Conservation (phyloP, 2,888 invertebrate species). For the Hermaeophaga mercurialis region DNA sequence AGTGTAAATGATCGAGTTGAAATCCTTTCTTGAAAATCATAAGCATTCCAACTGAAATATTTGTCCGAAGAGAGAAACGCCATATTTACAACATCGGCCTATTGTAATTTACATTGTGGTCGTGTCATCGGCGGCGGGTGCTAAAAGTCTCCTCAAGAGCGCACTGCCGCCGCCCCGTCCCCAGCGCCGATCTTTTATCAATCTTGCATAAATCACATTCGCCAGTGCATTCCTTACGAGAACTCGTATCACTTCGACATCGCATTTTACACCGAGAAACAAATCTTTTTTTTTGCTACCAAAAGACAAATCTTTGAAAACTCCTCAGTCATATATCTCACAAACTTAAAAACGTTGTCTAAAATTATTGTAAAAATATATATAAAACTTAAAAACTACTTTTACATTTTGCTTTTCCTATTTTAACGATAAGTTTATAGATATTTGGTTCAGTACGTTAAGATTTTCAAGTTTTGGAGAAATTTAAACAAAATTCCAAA, state of each 20-base stretch:
- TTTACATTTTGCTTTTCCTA: no score
- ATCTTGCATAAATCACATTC: conserved; percentile 54
- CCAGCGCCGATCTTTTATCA: conserved; percentile 55
- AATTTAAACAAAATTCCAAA: no score
- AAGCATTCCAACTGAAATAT: conserved; percentile 5
- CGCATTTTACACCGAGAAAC: conserved; percentile 33
- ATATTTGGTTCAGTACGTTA: no score
- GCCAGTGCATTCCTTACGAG: conserved; percentile 50
- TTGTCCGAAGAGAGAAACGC: conserved; percentile 35
- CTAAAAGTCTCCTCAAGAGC: conserved; percentile 4
- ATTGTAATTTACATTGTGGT: conserved; percentile 58
- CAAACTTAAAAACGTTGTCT: no score
- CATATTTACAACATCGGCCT: conserved; percentile 55
- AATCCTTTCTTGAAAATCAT: background rate
- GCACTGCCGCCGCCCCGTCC: conserved; percentile 4
- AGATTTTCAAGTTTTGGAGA: no score
- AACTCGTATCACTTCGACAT: conserved; percentile 45
- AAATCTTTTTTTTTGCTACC: no score
- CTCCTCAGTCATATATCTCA: no score
- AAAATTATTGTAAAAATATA: no score
- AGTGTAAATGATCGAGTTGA: background rate
- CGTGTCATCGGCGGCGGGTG: conserved; percentile 36
- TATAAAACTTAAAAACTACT: no score
- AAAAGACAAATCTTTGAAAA: no score
- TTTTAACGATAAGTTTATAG: no score